These are phyloP conservation scores for Temnothorax nylanderi DNA, from an alignment of 1,140 invertebrate species.

Conservation along the genomic window DNA sequence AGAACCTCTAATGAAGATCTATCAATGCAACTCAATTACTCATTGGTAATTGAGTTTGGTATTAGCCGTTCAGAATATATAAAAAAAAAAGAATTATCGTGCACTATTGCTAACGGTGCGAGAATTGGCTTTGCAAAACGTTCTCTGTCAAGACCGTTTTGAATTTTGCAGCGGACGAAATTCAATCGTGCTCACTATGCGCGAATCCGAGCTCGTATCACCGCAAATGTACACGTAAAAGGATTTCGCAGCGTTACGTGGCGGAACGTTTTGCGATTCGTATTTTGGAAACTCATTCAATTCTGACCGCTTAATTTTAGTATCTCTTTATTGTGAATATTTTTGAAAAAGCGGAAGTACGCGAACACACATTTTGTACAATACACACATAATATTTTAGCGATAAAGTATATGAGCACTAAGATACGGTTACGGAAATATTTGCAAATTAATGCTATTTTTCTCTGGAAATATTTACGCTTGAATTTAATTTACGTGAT, in stretches of 20 bases:
- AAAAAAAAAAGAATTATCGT: slow-evolving; percentile 54
- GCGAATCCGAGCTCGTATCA: background rate
- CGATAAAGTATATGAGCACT: background rate
- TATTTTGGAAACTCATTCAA: slow-evolving; percentile 24
- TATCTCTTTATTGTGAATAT: background rate
- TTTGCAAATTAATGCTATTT: background rate
- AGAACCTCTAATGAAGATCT: slow-evolving; percentile 68
- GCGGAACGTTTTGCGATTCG: background rate
- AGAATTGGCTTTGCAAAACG: slow-evolving; percentile 42
- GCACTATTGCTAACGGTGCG: slow-evolving; percentile 3
- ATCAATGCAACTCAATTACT: slow-evolving; percentile 28
- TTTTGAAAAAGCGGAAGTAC: background rate
- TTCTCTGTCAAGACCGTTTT: slow-evolving; percentile 32
- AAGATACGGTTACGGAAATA: background rate
- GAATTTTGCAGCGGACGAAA: slow-evolving; percentile 38
- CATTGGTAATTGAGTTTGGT: background rate
- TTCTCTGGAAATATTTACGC: background rate
- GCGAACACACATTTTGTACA: background rate
- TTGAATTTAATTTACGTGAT: background rate
- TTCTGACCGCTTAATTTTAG: slow-evolving; percentile 17
- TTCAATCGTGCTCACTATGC: slow-evolving; percentile 33
- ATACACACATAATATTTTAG: background rate
- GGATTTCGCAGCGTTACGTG: slow-evolving; percentile 21
- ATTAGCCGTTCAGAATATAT: background rate
- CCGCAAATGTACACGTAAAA: slow-evolving; percentile 21